Base-by-base conservation (phyloP, 2,888 invertebrate species). In the Caenorhabditis angaria region DNA sequence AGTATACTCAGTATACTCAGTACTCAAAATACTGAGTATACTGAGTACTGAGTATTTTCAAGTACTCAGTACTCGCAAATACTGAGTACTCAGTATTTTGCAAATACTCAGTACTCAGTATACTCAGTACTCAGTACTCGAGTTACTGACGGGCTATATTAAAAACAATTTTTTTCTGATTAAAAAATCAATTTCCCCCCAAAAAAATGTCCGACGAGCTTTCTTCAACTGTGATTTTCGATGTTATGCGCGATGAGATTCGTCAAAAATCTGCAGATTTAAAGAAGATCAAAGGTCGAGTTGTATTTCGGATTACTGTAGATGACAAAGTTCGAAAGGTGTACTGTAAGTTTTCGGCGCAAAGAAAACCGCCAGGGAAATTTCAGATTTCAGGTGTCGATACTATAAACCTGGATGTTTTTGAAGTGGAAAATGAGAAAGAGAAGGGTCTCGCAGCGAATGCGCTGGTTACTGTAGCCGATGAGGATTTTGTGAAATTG, bases 401-500 rank as follows among this genome's bases (percentile, higher is more conserved):
- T 10, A n/a, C n/a, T n/a, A n/a, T n/a, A n/a, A n/a, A n/a, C n/a
- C n/a, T n/a, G n/a, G n/a, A n/a, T n/a, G n/a, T n/a, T 25, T 60
- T 54, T 18, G 18, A 41, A 8, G 65, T 60, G 24, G 54, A 47
- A 12, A 48, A 65, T 4, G 60, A 55, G 47, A 28, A 41, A 48
- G 48, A 28, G n/a, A 32, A 27, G 0, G 41, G 41, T 41, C 8
- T 24, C 0, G 60, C 54, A 32, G 25, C 48, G 2, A 65, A 61
- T 28, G 41, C 65, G n/a, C n/a, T 50, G 6, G 59, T 60, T 22
- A 60, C 60, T 14, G 65, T 61, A 28, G 35, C 60, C 8, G 60
- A 60, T 22, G 65, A 65, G 28, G 65, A 60, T 10, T 65, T 65
- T 22, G 60, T 65, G 1, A 60, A 48, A 25, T 32, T 65, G 24